Base-by-base conservation (phyloP, 2,888 invertebrate species). In the Zygaena filipendulae region DNA sequence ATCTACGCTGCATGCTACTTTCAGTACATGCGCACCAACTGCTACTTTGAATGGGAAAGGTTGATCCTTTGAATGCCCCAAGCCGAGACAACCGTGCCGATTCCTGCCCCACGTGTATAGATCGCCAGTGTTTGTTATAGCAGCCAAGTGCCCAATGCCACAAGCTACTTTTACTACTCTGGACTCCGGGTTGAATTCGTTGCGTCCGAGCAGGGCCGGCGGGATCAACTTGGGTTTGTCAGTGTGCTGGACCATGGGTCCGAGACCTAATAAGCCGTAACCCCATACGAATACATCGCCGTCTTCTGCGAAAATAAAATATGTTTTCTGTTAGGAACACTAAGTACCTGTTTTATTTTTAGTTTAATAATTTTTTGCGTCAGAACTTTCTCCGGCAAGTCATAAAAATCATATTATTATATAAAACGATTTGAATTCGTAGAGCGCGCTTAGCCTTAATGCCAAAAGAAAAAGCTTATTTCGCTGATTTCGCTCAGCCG, bases 221-320 rank as follows among this genome's bases (percentile, higher is more conserved):
- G 97, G 91, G 31, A 98, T 84, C 36, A 82, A 70, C 23, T 87
- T 82, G 0, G 97, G 97, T 34, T 67, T 72, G 1, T 66, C 52
- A 1, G 87, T 72, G 27, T 84, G 82, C 29, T 87, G 84, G 1
- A 90, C 87, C 29, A 84, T 77, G 0, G 97, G 97, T 0, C 97
- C 97, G 16, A 90, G 83, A 0, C 97, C 97, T 16, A 98, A 74
- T 29, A 96, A 81, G 16, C 98, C 98, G 59, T 84, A 96, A 3
- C 98, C 97, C 97, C 97, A 98, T 0, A 91, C 89, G 57, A 87
- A 97, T 0, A 92, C 93, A 13, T 91, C 82, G 0, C 95, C 95
- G 36, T 85, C 67, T 33, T 91, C 94, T 92, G 71, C 14, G 53
- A 59, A 37, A 32, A n/a, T 25, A 14, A 2, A 22, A n/a, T n/a